phyloP scores from a whole-genome alignment of 2,888 invertebrate genomes.

The Andrena marginata region DNA sequence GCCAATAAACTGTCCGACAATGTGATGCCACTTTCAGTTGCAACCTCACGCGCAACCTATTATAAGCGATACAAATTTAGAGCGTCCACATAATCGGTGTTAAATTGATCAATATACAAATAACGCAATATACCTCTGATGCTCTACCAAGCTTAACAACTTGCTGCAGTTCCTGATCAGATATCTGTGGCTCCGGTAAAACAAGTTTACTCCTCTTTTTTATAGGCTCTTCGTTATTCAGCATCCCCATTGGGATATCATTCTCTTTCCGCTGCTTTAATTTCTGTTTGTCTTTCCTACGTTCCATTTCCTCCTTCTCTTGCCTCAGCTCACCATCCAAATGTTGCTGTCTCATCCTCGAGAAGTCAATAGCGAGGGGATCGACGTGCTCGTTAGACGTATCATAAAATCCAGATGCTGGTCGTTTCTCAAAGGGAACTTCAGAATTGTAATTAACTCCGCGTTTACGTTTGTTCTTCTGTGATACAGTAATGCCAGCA shows the following conservation, averaged over 20 bases:
- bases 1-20: slow-evolving; percentile 95
- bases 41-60: slow-evolving; percentile 93
- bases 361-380: slow-evolving; percentile 95
- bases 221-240: slow-evolving; percentile 94
- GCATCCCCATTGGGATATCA: slow-evolving; percentile 96
- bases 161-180: slow-evolving; percentile 95
- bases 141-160: slow-evolving; percentile 97
- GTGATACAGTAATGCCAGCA: slow-evolving; percentile 93
- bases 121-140: slow-evolving; percentile 87
- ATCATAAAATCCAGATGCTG: slow-evolving; percentile 97
- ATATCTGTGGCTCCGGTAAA: slow-evolving; percentile 98
- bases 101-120: not conserved
- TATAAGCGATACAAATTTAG: slow-evolving; percentile 5
- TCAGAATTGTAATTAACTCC: slow-evolving; percentile 99
- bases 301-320: slow-evolving; percentile 96
- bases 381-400: slow-evolving; percentile 95
- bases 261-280: slow-evolving; percentile 98
- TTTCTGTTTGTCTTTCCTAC: slow-evolving; percentile 98
- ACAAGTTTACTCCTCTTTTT: slow-evolving; percentile 98
- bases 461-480: slow-evolving; percentile 93
- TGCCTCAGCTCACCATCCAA: slow-evolving; percentile 96
- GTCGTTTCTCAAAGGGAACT: slow-evolving; percentile 98
- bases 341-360: slow-evolving; percentile 95
- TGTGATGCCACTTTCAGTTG: slow-evolving; percentile 91
- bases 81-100: not conserved